These are phyloP conservation scores for Rapana venosa DNA, from an alignment of 2,888 invertebrate genomes.

Conservation along the genomic window DNA sequence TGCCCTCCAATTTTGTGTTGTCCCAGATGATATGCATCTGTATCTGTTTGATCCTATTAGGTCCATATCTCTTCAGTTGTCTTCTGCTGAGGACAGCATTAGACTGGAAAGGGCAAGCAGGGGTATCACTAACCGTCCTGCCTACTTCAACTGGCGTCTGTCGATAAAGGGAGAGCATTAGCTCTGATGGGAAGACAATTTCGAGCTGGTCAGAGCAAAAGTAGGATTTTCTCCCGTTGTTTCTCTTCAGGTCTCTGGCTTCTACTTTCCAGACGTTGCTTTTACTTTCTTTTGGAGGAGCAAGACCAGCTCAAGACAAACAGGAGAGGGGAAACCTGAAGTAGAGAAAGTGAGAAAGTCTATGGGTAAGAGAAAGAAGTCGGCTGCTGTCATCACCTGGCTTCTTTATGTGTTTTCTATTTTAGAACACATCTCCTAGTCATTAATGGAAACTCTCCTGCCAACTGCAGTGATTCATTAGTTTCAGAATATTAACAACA, in stretches of 20 bases:
- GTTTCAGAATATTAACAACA: too few relatives aligned
- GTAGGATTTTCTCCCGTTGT: not conserved
- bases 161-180: conserved; percentile 32
- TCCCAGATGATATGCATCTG: not conserved
- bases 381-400: too few relatives aligned
- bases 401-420: too few relatives aligned
- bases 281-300: not conserved
- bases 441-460: too few relatives aligned
- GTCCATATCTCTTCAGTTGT: conserved; percentile 28
- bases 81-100: conserved; percentile 14
- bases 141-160: not conserved
- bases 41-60: conserved; percentile 33
- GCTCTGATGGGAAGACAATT: conserved; percentile 34
- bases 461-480: too few relatives aligned
- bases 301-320: not conserved
- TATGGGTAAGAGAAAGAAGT: too few relatives aligned
- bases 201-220: not conserved
- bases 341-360: not conserved
- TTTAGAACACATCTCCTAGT: too few relatives aligned
- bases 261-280: not conserved
- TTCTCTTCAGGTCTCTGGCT: not conserved
- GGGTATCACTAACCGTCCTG: conserved; percentile 21
- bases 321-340: too few relatives aligned
- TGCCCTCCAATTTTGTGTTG: not conserved
- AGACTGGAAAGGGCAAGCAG: not conserved